These are phyloP conservation scores for Tinea semifulvella DNA, from an alignment of 2,888 invertebrate genomes.

Conservation along the genomic window DNA sequence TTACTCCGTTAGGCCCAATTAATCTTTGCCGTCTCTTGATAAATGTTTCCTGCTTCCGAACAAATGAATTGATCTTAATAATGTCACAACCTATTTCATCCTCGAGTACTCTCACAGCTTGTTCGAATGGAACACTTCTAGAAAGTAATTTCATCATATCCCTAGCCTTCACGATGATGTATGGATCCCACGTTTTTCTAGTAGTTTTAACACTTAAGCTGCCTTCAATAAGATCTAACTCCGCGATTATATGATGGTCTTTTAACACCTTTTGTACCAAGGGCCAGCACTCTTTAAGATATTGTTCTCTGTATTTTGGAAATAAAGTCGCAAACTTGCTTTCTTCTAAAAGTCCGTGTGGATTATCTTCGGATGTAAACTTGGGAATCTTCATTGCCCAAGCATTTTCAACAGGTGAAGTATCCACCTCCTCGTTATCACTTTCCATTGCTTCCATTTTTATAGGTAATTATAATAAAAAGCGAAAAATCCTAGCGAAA, in stretches of 20 bases:
- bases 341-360: slow-evolving; percentile 87
- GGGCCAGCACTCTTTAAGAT: slow-evolving; percentile 95
- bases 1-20: slow-evolving; percentile 98
- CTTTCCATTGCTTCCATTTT: slow-evolving; percentile 29
- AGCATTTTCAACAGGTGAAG: slow-evolving; percentile 80
- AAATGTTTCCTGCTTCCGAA: slow-evolving; percentile 92
- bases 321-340: slow-evolving; percentile 97
- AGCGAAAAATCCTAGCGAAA: background rate
- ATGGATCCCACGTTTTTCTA: slow-evolving; percentile 98
- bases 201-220: slow-evolving; percentile 96
- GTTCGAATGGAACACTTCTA: slow-evolving; percentile 96
- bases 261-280: slow-evolving; percentile 86
- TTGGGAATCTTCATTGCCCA: slow-evolving; percentile 88
- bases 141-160: slow-evolving; percentile 96
- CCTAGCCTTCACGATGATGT: slow-evolving; percentile 93
- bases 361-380: slow-evolving; percentile 90
- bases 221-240: slow-evolving; percentile 92
- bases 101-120: slow-evolving; percentile 85
- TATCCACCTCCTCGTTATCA: slow-evolving; percentile 34
- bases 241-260: slow-evolving; percentile 83
- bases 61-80: slow-evolving; percentile 93
- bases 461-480: background rate
- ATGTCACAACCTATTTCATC: slow-evolving; percentile 96
- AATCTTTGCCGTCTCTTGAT: slow-evolving; percentile 92
- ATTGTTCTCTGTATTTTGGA: slow-evolving; percentile 97